These are phyloP conservation scores for Nesoenas mayeri DNA, from an alignment of 2,113 vertebrate genomes.

Conservation along the genomic window DNA sequence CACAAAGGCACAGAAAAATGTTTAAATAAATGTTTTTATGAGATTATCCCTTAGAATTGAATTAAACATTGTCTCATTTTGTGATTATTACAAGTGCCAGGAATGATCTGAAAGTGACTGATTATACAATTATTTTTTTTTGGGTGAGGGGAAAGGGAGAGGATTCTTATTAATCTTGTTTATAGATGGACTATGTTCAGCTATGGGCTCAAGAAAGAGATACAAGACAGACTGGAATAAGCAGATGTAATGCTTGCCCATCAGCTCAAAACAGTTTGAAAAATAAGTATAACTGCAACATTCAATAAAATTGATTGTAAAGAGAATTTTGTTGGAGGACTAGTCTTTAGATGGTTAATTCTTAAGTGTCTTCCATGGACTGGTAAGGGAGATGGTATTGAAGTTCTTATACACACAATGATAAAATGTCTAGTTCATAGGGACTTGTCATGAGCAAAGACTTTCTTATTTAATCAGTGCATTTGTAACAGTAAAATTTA, in stretches of 20 bases:
- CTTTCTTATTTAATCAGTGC: background rate
- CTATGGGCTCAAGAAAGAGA: background rate
- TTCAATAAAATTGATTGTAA: background rate
- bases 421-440: fast-evolving
- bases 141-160: too few species aligned
- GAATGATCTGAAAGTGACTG: background rate
- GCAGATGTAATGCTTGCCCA: background rate
- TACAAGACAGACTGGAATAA: background rate
- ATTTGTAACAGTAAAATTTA: background rate
- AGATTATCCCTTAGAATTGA: background rate
- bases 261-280: background rate
- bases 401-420: background rate
- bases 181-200: background rate
- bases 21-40: background rate
- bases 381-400: background rate
- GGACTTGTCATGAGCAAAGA: background rate
- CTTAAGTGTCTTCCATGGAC: background rate
- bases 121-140: background rate
- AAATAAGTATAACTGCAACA: background rate
- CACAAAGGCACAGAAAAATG: background rate
- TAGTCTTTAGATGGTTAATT: background rate
- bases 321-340: background rate
- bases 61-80: background rate
- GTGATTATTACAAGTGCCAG: background rate
- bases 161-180: background rate